Conservation (phyloP, 2,113 vertebrate species). For the Neogobius melanostomus region DNA sequence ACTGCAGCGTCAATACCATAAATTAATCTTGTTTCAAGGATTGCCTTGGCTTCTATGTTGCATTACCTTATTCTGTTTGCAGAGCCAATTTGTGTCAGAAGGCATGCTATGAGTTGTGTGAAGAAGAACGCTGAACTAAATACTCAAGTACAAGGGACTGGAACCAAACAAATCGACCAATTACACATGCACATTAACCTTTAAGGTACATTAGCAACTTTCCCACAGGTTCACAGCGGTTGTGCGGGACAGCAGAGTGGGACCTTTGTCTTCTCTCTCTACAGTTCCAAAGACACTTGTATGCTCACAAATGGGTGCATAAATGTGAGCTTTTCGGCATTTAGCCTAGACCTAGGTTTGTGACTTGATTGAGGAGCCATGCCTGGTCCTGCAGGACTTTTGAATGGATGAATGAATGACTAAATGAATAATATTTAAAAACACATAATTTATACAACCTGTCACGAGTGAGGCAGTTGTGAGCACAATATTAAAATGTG, state of each 20-base stretch:
- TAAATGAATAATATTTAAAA: too few relatives aligned
- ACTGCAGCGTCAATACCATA: neutral
- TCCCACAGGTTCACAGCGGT: conserved; percentile 5
- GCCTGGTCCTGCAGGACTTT: too few relatives aligned
- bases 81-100: conserved; percentile 38
- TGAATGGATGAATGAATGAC: too few relatives aligned
- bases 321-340: too few relatives aligned
- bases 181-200: conserved; percentile 29
- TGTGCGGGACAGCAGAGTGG: neutral
- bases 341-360: too few relatives aligned
- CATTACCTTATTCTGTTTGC: conserved; percentile 28
- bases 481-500: too few relatives aligned
- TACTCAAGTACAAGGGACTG: conserved; percentile 38
- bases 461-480: too few relatives aligned
- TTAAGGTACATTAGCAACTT: conserved; percentile 7
- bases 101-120: conserved; percentile 40
- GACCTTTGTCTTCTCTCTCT: neutral
- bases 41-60: conserved; percentile 32
- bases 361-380: too few relatives aligned
- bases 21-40: conserved; percentile 46
- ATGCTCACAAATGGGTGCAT: too few relatives aligned
- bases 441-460: too few relatives aligned
- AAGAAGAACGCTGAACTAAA: conserved; percentile 48
- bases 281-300: neutral
- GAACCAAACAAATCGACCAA: conserved; percentile 42